These are phyloP conservation scores for Bombus terrestris DNA, from an alignment of 1,140 invertebrate genomes.

Conservation along the genomic window DNA sequence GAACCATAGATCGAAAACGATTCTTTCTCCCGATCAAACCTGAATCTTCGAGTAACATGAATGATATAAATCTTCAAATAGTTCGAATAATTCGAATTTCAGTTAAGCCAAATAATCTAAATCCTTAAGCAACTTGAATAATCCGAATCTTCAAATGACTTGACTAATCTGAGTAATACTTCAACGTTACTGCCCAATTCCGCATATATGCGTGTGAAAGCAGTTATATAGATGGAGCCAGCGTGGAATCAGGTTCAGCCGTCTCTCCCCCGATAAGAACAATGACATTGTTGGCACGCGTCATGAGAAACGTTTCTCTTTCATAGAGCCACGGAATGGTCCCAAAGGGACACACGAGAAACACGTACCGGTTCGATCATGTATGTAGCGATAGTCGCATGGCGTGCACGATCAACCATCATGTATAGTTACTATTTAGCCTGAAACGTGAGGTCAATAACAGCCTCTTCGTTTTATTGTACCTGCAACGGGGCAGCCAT, in stretches of 20 bases:
- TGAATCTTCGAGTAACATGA: not conserved
- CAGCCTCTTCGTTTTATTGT: conserved; percentile 1
- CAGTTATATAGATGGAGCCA: not conserved
- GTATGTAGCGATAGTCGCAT: conserved; percentile 15
- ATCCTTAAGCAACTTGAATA: not conserved
- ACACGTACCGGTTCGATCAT: conserved; percentile 32
- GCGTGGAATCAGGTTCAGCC: not conserved
- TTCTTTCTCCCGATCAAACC: no score
- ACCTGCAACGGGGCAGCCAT: not conserved
- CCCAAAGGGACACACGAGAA: conserved; percentile 43
- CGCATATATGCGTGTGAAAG: not conserved
- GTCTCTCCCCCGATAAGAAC: conserved; percentile 36
- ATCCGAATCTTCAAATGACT: not conserved
- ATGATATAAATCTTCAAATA: not conserved
- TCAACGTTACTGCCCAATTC: not conserved
- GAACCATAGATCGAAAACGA: no score
- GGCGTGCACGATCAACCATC: not conserved
- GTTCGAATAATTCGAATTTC: no score
- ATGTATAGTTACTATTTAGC: not conserved
- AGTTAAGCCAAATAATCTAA: no score
- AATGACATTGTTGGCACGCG: conserved; percentile 59
- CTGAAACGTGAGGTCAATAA: conserved; percentile 36
- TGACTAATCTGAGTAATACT: not conserved
- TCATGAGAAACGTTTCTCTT: conserved; percentile 64
- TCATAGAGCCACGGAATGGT: conserved; percentile 50